A percentile compares a stretch with the other conserved stretches of the same genome.
Conservation (phyloP, 1,140 invertebrate genomes). For the Olivierus martensii region DNA sequence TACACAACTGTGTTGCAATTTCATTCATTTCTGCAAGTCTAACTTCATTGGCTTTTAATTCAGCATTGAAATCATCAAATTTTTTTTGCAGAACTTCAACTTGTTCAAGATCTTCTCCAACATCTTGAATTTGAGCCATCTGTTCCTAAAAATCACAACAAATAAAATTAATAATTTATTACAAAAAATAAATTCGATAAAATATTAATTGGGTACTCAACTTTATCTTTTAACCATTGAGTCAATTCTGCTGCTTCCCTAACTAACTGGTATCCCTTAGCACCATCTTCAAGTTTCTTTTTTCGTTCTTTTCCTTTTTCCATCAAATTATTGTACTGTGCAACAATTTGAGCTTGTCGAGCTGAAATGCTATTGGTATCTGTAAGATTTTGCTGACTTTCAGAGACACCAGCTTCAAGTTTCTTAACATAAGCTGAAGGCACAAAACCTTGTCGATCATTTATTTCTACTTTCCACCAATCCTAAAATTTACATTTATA, state of each 20-base stretch:
- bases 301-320: conserved; percentile 80
- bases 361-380: conserved; percentile 88
- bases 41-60: conserved; percentile 94
- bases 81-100: conserved; percentile 99
- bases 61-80: conserved; percentile 97
- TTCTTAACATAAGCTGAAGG: conserved; percentile 98
- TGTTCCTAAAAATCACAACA: conserved; percentile 31
- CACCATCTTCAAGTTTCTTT: conserved; percentile 90
- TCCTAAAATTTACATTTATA: conserved; percentile 37
- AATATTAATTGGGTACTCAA: background rate
- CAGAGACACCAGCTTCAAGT: conserved; percentile 69
- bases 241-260: conserved; percentile 92
- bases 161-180: background rate
- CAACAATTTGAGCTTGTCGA: conserved; percentile 81
- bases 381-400: conserved; percentile 83
- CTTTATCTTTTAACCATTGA: conserved; percentile 94
- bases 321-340: conserved; percentile 79
- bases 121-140: conserved; percentile 74
- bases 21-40: conserved; percentile 93
- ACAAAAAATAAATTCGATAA: background rate
- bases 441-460: conserved; percentile 93
- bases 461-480: conserved; percentile 99
- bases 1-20: conserved; percentile 88
- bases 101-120: conserved; percentile 91
- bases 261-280: conserved; percentile 92